Percentiles rank a stretch among this genome's conserved stretches.
phyloP scores from a whole-genome alignment of 1,140 invertebrate species.

The Camponotus floridanus region DNA sequence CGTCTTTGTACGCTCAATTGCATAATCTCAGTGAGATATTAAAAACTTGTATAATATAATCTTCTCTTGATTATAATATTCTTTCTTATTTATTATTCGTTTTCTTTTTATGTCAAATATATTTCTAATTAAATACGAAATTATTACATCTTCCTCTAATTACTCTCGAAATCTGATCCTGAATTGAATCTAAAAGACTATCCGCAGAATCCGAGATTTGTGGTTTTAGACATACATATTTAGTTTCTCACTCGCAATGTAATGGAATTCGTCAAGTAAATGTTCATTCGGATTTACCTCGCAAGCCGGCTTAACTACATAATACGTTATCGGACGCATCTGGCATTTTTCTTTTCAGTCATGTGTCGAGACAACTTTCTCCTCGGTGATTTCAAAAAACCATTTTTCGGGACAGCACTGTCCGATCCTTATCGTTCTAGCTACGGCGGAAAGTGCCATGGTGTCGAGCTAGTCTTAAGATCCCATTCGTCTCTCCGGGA shows the following conservation, averaged over 20 bases:
- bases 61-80: background rate
- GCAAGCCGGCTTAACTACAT: slow-evolving; percentile 13
- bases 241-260: too few species aligned
- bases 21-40: slow-evolving; percentile 1
- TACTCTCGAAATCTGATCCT: background rate
- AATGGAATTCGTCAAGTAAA: slow-evolving; percentile 6
- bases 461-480: slow-evolving; percentile 59
- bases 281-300: slow-evolving; percentile 6
- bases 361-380: background rate
- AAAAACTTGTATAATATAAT: background rate
- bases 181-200: background rate
- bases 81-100: background rate
- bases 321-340: slow-evolving; percentile 31
- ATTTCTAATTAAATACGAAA: background rate
- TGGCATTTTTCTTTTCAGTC: slow-evolving; percentile 29
- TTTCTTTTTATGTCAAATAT: background rate
- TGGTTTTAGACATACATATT: background rate
- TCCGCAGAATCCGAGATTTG: background rate
- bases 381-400: slow-evolving; percentile 20
- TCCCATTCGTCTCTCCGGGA: slow-evolving; percentile 55
- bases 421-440: slow-evolving; percentile 59
- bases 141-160: background rate
- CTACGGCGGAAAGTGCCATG: background rate
- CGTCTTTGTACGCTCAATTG: background rate
- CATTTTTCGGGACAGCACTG: slow-evolving; percentile 31